Evolutionary conservation across 2,888 invertebrate species (phyloP), one percentile per base, ranked within the genome.

Genomic region (Pyrrhia umbra): DNA sequence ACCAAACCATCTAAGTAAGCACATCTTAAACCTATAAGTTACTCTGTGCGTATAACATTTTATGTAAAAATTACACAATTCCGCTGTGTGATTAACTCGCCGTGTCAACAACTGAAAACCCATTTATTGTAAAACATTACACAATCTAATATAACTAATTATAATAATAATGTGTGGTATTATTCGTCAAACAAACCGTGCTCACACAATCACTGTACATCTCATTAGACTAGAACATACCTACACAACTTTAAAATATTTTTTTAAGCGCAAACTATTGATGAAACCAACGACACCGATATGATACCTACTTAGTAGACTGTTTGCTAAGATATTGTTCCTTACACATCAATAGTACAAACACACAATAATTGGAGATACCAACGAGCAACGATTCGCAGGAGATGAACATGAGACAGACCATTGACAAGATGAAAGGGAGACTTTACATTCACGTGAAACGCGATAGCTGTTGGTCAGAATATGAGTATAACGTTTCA

Each of bases 191-290:
- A 65, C 74, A 72, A 74, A 63, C 65, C 63, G 67, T 77, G 75
- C 68, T 65, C 68, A 75, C 77, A 54, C 67, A 67, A 68, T 68
- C 67, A 69, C 77, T 81, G 81, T 84, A 80, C 81, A 84, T 62
- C 64, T 70, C 75, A 71, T 75, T 72, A 82, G 89, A 89, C 88
- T 89, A 89, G 88, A 88, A 77, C 77, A 81, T 80, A 88, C 79
- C 82, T 84, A 85, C 74, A 80, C 73, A 75, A 73, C 58, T 52
- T 52, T 47, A 58, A 58, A 52, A 71, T 72, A 63, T 62, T 58
- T 21, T 55, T 64, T 52, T 46, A 72, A 70, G 56, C 78, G 75
- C 75, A 70, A 77, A 62, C 61, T 55, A 80, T 60, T 18, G 30
- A n/a, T 37, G n/a, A 60, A 57, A 23, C 27, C 37, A 20, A 55